Evolutionary conservation across 2,888 invertebrate species (phyloP).

Genomic region (Athripsodes cinereus): DNA sequence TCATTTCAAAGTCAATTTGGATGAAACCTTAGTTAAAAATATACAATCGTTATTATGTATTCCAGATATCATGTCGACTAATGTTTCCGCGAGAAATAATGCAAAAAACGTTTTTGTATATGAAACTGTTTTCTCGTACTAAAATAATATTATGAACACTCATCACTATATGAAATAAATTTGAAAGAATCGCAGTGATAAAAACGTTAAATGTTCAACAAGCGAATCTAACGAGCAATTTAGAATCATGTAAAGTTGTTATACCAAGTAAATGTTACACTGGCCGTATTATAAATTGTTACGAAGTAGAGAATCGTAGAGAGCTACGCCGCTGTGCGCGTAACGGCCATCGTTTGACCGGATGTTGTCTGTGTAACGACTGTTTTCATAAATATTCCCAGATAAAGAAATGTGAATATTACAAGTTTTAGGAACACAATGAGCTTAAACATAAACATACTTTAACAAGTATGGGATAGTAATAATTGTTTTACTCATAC

Average conservation of each 20-base stretch:
- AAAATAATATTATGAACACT: background rate
- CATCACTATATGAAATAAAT: background rate
- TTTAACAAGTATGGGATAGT: too few relatives aligned
- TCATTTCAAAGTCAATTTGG: background rate
- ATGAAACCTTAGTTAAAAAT: background rate
- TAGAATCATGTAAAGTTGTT: background rate
- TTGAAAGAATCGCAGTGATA: background rate
- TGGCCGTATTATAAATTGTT: background rate
- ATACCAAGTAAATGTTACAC: background rate
- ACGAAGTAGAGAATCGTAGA: background rate
- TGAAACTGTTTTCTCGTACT: background rate
- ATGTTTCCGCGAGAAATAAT: background rate
- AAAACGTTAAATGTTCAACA: background rate
- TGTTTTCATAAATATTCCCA: background rate
- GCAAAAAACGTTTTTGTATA: background rate
- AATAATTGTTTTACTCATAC: too few relatives aligned
- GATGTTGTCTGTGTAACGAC: background rate
- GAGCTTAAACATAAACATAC: background rate
- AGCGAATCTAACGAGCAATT: background rate
- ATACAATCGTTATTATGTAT: background rate
- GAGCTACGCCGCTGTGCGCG: background rate
- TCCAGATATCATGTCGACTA: background rate
- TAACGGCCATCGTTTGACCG: conserved; percentile 2
- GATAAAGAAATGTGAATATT: background rate
- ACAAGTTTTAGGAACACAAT: too few relatives aligned